Evolutionary conservation across 2,888 invertebrate genomes (phyloP).

Genomic region (Polydesmus complanatus): DNA sequence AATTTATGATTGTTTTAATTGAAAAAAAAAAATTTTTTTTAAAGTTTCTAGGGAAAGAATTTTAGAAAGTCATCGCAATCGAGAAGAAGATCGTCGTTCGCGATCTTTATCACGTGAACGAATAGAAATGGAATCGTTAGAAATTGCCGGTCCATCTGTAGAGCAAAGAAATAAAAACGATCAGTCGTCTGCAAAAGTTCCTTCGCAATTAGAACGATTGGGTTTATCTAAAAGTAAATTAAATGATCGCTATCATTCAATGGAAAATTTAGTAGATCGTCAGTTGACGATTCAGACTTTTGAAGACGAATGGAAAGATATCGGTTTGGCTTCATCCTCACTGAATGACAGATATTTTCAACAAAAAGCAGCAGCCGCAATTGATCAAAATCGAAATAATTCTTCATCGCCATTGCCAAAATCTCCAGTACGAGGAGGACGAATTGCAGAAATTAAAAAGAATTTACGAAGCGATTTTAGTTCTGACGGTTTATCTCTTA

Average conservation of each 20-base stretch:
- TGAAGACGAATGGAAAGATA: conserved; percentile 9
- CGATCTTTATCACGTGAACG: conserved; percentile 31
- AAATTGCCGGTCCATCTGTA: not conserved
- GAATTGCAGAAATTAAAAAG: conserved; percentile 11
- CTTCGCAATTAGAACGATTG: conserved; percentile 36
- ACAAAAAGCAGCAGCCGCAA: conserved; percentile 2
- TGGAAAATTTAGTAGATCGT: conserved; percentile 40
- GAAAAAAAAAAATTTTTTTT: not conserved
- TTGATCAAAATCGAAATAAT: not conserved
- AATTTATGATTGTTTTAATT: not conserved
- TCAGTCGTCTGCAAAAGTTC: not conserved
- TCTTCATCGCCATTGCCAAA: conserved; percentile 2
- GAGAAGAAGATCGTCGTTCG: conserved; percentile 9
- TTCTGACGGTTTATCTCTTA: conserved; percentile 7
- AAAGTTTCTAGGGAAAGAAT: conserved; percentile 13
- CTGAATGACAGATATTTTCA: conserved; percentile 72
- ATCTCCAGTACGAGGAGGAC: not conserved
- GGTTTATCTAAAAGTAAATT: conserved; percentile 72
- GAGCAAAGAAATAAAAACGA: conserved; percentile 5
- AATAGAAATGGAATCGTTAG: conserved; percentile 22
- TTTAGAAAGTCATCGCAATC: not conserved
- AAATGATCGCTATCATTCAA: conserved; percentile 77
- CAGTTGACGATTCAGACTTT: not conserved
- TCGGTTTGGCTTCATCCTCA: conserved; percentile 41
- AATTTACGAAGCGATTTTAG: not conserved